These are phyloP conservation scores for Allenopithecus nigroviridis DNA, from an alignment of 2,797 vertebrate species.

Conservation along the genomic window DNA sequence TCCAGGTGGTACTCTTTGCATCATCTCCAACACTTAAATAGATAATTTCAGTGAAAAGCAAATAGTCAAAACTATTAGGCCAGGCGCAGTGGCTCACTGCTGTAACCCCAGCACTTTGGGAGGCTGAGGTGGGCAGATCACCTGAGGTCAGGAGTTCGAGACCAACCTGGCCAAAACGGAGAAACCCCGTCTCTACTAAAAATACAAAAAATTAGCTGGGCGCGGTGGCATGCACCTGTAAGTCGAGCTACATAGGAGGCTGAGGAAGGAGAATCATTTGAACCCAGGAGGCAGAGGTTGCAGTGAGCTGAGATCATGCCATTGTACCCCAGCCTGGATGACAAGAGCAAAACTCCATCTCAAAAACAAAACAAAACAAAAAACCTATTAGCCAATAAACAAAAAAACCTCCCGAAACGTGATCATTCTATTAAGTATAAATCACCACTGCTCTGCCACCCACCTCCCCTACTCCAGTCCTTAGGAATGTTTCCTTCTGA, in stretches of 20 bases:
- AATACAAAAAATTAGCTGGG: not conserved
- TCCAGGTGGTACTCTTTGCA: not conserved
- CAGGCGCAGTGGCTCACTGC: not conserved
- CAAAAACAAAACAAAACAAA: not conserved
- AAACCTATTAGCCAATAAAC: not conserved
- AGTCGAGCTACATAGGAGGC: not conserved
- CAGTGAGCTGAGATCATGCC: not conserved
- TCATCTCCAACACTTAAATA: not conserved
- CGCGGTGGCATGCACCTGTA: not conserved
- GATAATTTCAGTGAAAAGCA: slow-evolving; percentile 29
- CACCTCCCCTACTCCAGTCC: not conserved
- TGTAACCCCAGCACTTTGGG: not conserved
- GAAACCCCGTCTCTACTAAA: not conserved
- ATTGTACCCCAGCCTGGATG: not conserved
- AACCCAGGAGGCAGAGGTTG: not conserved
- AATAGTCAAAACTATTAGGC: not conserved
- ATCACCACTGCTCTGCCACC: not conserved
- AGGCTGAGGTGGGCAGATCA: not conserved
- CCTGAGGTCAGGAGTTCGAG: not conserved
- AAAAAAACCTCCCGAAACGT: not conserved
- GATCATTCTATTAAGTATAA: not conserved
- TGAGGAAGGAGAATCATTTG: not conserved
- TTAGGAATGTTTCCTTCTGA: not conserved
- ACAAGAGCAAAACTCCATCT: not conserved
- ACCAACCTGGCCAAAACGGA: not conserved